Evolutionary conservation across 2,797 vertebrate genomes (phyloP).

Genomic region (Pogoniulus pusillus): DNA sequence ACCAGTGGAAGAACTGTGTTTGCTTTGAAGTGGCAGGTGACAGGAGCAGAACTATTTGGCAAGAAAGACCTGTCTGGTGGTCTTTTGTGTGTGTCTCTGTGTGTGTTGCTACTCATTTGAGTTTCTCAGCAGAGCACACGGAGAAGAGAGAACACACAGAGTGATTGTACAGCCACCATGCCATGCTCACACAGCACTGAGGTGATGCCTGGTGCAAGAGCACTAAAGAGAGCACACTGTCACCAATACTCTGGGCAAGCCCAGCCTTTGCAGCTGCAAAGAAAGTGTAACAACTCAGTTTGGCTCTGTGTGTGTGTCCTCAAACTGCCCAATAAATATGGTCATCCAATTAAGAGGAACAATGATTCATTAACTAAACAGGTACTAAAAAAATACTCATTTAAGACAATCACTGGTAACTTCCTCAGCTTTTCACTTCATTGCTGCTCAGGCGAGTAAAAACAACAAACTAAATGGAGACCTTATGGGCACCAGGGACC

Average conservation of each 20-base stretch:
- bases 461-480: constrained; percentile 95
- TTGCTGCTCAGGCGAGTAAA: constrained; percentile 92
- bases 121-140: not conserved
- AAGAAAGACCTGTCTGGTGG: not conserved
- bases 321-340: constrained; percentile 72
- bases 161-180: not conserved
- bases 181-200: not conserved
- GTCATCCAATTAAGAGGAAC: constrained; percentile 81
- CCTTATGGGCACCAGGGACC: constrained; percentile 85
- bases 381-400: constrained; percentile 78
- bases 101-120: not conserved
- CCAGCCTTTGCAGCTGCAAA: not conserved
- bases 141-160: not conserved
- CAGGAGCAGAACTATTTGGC: not conserved
- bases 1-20: not conserved
- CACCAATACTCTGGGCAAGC: not conserved
- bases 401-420: constrained; percentile 85
- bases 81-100: too few relatives aligned
- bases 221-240: not conserved
- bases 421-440: constrained; percentile 97
- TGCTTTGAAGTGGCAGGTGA: constrained; percentile 42
- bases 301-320: not conserved
- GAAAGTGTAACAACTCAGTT: not conserved
- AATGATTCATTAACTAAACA: constrained; percentile 88
- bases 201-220: not conserved